Conservation (phyloP, 1,140 invertebrate genomes). For the Heliconius melpomene region DNA sequence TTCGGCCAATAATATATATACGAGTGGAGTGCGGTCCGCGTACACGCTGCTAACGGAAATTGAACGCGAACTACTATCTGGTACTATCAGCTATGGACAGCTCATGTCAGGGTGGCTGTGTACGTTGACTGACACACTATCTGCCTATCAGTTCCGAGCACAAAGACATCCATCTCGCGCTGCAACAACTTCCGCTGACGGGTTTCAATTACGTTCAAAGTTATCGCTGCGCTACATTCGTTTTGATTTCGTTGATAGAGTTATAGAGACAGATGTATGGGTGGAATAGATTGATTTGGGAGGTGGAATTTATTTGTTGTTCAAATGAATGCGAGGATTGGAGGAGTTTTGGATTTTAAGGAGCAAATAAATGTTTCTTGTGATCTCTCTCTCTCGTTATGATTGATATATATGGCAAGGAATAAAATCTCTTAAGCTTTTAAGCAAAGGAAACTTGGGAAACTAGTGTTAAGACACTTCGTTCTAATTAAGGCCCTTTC, state of each 20-base stretch:
- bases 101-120: constrained; percentile 52
- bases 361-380: too few relatives aligned
- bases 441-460: too few relatives aligned
- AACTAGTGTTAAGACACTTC: too few relatives aligned
- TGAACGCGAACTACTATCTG: constrained; percentile 66
- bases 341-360: too few relatives aligned
- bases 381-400: too few relatives aligned
- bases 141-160: constrained; percentile 63
- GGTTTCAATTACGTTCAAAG: constrained; percentile 61
- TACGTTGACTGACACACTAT: constrained; percentile 61
- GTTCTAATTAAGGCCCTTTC: too few relatives aligned
- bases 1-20: constrained; percentile 53
- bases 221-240: constrained; percentile 36
- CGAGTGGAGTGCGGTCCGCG: constrained; percentile 42
- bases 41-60: constrained; percentile 63
- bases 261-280: constrained; percentile 7
- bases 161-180: constrained; percentile 61
- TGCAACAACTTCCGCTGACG: constrained; percentile 60
- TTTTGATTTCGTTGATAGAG: constrained; percentile 35
- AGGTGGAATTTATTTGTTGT: constrained; percentile 20
- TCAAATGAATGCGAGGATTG: too few relatives aligned
- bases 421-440: too few relatives aligned
- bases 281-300: not conserved
- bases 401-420: too few relatives aligned
- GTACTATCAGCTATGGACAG: constrained; percentile 53